phyloP scores from a whole-genome alignment of 2,113 vertebrate species.

The Oceanodroma tethys region DNA sequence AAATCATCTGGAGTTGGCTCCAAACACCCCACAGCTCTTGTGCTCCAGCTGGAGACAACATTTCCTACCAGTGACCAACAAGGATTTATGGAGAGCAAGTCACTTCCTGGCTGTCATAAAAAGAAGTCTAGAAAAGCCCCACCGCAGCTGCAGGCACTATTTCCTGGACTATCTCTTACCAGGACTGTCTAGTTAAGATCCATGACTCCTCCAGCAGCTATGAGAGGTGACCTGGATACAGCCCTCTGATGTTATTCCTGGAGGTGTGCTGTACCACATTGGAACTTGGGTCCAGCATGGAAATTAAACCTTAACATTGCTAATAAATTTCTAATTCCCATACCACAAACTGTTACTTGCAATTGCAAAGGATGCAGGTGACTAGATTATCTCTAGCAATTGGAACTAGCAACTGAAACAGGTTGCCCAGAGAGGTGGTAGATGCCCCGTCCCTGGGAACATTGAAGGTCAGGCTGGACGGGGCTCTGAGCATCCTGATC shows the following conservation, averaged over 20 bases:
- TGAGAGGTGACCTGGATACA: background rate
- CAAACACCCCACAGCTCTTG: background rate
- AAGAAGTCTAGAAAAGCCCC: background rate
- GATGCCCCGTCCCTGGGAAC: no score
- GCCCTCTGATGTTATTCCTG: background rate
- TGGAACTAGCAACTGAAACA: no score
- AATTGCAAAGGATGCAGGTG: background rate
- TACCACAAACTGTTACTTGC: background rate
- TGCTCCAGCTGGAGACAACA: background rate
- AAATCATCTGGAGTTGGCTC: background rate
- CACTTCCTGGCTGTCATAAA: background rate
- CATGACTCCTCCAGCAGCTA: background rate
- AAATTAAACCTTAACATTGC: background rate
- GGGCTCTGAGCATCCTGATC: no score
- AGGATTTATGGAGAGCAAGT: background rate
- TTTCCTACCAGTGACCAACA: background rate
- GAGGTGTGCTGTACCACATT: background rate
- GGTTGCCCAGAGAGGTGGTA: no score
- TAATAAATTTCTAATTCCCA: background rate
- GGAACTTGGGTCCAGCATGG: background rate
- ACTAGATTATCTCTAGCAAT: background rate
- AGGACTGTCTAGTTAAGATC: background rate
- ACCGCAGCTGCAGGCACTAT: background rate
- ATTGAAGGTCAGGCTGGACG: no score
- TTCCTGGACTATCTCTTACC: background rate